Evolutionary conservation across 1,140 invertebrate genomes (phyloP).

Genomic region (Wasmannia auropunctata): DNA sequence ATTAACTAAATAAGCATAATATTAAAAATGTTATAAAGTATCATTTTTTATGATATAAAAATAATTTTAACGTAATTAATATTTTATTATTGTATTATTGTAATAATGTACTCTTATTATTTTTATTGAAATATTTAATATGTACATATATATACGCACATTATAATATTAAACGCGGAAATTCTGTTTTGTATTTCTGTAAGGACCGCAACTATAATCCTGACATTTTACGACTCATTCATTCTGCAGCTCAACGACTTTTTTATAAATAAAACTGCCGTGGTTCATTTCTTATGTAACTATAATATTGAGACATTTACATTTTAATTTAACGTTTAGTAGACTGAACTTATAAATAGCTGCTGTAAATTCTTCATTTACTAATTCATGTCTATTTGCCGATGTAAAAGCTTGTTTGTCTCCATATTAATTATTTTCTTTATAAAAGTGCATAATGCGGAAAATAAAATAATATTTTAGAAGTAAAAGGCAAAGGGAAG

Average conservation of each 20-base stretch:
- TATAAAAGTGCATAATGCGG: background rate
- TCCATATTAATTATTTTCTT: background rate
- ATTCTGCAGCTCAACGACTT: conserved; percentile 57
- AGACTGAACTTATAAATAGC: background rate
- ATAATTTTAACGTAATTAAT: background rate
- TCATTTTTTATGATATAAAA: background rate
- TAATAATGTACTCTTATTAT: too few relatives aligned
- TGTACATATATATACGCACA: background rate
- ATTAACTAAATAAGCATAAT: too few relatives aligned
- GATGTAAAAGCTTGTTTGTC: background rate
- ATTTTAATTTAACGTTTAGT: conserved; percentile 29
- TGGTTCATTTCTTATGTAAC: conserved; percentile 51
- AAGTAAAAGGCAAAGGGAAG: background rate
- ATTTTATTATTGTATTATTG: background rate
- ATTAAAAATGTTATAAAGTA: too few relatives aligned
- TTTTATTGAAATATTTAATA: background rate
- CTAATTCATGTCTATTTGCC: background rate
- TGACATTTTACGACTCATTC: conserved; percentile 58
- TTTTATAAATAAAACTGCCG: conserved; percentile 54
- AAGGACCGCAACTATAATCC: conserved; percentile 40
- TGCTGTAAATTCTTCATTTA: conserved; percentile 33
- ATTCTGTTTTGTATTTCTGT: background rate
- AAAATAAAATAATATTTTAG: background rate
- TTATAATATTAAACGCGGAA: conserved; percentile 1
- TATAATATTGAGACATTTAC: conserved; percentile 59